These are phyloP conservation scores for Drosophila subobscura DNA, from an alignment of 1,140 invertebrate species.

Conservation along the genomic window DNA sequence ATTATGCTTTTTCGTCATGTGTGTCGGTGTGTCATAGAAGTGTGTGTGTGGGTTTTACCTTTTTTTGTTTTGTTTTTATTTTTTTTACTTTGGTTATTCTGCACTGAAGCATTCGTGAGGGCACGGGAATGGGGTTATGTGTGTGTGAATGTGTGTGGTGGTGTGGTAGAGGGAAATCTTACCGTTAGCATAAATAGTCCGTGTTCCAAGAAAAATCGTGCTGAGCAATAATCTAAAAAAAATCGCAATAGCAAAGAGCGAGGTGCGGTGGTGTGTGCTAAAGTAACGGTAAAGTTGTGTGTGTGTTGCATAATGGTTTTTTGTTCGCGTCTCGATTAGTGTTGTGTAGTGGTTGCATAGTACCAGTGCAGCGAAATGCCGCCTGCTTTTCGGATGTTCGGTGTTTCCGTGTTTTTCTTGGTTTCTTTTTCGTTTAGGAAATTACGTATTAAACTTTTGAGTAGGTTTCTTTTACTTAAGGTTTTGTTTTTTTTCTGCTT, in stretches of 20 bases:
- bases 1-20: constrained; percentile 5
- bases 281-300: constrained; percentile 58
- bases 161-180: constrained; percentile 26
- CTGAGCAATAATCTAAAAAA: constrained; percentile 68
- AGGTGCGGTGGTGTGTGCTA: constrained; percentile 57
- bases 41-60: constrained; percentile 7
- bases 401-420: constrained; percentile 11
- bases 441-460: constrained; percentile 69
- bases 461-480: constrained; percentile 37
- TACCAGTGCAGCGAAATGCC: too few relatives aligned
- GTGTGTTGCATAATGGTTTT: neutral
- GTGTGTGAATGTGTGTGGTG: constrained; percentile 9
- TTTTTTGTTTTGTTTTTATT: constrained; percentile 15
- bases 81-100: constrained; percentile 20
- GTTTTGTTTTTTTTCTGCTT: constrained; percentile 33
- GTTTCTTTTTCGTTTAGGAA: constrained; percentile 54
- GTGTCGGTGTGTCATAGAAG: neutral
- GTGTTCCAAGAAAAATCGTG: constrained; percentile 65
- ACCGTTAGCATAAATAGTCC: constrained; percentile 66
- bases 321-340: constrained; percentile 22
- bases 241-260: constrained; percentile 42
- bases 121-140: constrained; percentile 11
- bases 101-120: constrained; percentile 1
- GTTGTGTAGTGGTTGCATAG: constrained; percentile 38
- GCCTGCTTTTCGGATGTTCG: constrained; percentile 9